Evolutionary conservation across 1,140 invertebrate species (phyloP).

Genomic region (Gryllus bimaculatus): DNA sequence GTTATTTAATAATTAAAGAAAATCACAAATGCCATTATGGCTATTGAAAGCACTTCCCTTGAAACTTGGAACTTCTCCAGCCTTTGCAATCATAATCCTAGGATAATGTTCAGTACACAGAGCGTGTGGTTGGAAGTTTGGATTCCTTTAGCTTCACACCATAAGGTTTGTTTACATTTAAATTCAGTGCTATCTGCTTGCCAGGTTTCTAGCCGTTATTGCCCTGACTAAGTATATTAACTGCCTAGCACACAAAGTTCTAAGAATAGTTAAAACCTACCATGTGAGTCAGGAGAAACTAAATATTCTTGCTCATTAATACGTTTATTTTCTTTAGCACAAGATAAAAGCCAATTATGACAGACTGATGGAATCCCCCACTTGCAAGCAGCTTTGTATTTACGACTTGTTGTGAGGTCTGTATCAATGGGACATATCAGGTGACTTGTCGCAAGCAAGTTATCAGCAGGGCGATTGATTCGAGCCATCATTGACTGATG

Average conservation of each 20-base stretch:
- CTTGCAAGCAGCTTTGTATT: constrained; percentile 72
- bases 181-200: no score
- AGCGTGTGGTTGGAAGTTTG: no score
- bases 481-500: constrained; percentile 53
- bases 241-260: not conserved
- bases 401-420: constrained; percentile 46
- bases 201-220: no score
- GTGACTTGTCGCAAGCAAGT: constrained; percentile 39
- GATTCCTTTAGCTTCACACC: no score
- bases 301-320: constrained; percentile 48
- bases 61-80: no score
- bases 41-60: no score
- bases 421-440: constrained; percentile 57
- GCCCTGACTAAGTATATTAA: no score
- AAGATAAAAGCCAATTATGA: constrained; percentile 65
- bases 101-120: no score
- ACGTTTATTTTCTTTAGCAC: constrained; percentile 43
- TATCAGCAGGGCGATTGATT: constrained; percentile 38
- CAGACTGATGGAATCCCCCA: constrained; percentile 70
- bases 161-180: no score
- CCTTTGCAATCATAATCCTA: no score
- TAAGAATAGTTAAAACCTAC: not conserved
- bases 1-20: no score
- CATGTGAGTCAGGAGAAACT: constrained; percentile 33
- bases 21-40: no score